Base-by-base conservation (phyloP, 2,888 invertebrate species). In the Lasioglossum malachurum region DNA sequence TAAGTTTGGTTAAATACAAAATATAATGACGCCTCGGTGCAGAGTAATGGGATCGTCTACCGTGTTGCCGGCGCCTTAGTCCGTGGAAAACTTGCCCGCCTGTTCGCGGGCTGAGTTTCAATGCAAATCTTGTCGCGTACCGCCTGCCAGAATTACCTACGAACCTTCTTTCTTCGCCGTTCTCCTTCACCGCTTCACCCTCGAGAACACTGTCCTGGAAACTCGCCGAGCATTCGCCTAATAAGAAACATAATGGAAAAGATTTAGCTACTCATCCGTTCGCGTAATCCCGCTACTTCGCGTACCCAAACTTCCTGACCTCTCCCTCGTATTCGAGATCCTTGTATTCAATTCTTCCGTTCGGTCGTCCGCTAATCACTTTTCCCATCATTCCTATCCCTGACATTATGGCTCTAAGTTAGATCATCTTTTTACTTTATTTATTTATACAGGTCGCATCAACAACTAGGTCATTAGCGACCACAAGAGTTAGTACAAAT, bases 1-100 rank as follows among this genome's bases (percentile, higher is more conserved):
- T 86, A 92, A 92, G 88, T 92, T 92, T 80, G 84, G 83, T 90
- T 92, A 91, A 92, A 92, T 92, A 91, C 89, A 87, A 89, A 92
- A 91, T 92, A 92, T 87, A 92, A 92, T 92, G 91, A 92, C 88
- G 84, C 80, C 82, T 8, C 16, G 84, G 77, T 69, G 60, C 57
- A 16, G 80, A 73, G 57, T 88, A 88, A 88, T 85, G 73, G 82
- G 84, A 73, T 80, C 79, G 82, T 64, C 69, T 71, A 49, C 73
- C 67, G 73, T 78, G 83, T 84, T 80, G 41, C 75, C 67, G 73
- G 35, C 74, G 23, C 80, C 78, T 75, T 79, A 16, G 60, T 60
- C 84, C 75, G 76, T 75, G 78, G 87, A 88, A 88, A 90, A 90
- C 79, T 87, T 85, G 72, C 67, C 49, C 31, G 49, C 27, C 53